Evolutionary conservation across 1,140 invertebrate genomes (phyloP).

Genomic region (Polypedilum pembai): DNA sequence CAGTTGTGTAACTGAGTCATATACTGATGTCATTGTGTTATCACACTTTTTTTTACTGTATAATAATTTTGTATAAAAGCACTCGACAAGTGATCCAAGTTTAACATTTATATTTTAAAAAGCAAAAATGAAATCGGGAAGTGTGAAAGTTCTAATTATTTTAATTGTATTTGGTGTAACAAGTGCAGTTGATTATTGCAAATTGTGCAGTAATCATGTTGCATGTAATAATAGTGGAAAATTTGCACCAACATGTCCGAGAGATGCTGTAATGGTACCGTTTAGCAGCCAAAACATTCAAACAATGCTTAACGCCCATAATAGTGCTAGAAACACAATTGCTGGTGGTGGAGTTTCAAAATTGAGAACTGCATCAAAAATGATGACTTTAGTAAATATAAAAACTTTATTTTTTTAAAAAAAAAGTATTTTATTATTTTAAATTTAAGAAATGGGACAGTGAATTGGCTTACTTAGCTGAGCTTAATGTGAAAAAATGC

Average conservation of each 20-base stretch:
- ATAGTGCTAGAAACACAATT: slow-evolving; percentile 37
- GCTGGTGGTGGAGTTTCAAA: slow-evolving; percentile 36
- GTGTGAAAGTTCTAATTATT: too few species aligned
- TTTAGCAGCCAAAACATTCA: background rate
- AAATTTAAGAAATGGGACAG: background rate
- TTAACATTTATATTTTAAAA: too few species aligned
- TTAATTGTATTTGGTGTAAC: background rate
- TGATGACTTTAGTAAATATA: slow-evolving; percentile 35
- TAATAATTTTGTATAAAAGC: too few species aligned
- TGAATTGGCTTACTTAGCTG: slow-evolving; percentile 25
- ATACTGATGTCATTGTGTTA: too few species aligned
- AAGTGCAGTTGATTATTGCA: background rate
- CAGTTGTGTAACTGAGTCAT: too few species aligned
- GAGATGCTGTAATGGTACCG: background rate
- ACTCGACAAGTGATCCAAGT: too few species aligned
- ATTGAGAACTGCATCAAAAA: slow-evolving; percentile 35
- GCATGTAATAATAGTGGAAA: background rate
- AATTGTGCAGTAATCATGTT: background rate
- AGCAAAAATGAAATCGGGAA: too few species aligned
- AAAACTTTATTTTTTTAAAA: background rate
- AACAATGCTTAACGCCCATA: slow-evolving; percentile 39
- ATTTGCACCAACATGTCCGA: background rate
- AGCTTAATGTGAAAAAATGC: slow-evolving; percentile 37
- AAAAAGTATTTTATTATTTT: background rate
- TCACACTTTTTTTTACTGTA: too few species aligned